Evolutionary conservation across 2,888 invertebrate species (phyloP).

Genomic region (Bombylius discolor): DNA sequence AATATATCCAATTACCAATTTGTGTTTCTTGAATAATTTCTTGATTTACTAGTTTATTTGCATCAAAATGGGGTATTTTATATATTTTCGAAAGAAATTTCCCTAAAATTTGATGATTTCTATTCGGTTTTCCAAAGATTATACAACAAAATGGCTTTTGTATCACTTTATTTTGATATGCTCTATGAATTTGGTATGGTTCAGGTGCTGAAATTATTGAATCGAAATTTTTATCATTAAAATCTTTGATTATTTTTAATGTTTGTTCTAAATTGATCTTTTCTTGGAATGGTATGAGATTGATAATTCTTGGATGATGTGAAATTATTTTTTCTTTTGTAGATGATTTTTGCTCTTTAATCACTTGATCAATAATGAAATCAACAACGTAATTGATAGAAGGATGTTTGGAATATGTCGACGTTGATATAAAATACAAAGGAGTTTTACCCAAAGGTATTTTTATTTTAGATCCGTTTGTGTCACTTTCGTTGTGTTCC

Average conservation of each 20-base stretch:
- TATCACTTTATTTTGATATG: conserved; percentile 17
- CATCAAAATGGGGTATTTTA: conserved; percentile 46
- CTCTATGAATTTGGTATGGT: not conserved
- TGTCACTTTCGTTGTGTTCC: no score
- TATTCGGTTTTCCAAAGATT: conserved; percentile 47
- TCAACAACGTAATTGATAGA: not conserved
- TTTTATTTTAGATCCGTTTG: not conserved
- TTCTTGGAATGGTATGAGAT: not conserved
- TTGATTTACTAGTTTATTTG: conserved; percentile 41
- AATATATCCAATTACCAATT: conserved; percentile 45
- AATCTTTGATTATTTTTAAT: not conserved
- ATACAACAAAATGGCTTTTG: conserved; percentile 40
- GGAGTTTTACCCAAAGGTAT: not conserved
- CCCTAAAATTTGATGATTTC: conserved; percentile 41
- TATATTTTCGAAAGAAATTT: conserved; percentile 43
- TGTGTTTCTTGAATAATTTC: conserved; percentile 43
- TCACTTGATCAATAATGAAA: not conserved
- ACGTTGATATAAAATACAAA: not conserved
- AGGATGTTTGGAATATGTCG: not conserved
- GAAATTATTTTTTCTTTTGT: not conserved
- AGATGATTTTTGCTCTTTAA: not conserved
- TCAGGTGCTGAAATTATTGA: not conserved
- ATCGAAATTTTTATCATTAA: not conserved
- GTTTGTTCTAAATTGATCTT: not conserved
- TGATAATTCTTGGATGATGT: not conserved